phyloP scores from a whole-genome alignment of 2,797 vertebrate species.

The Arremon brunneinucha region DNA sequence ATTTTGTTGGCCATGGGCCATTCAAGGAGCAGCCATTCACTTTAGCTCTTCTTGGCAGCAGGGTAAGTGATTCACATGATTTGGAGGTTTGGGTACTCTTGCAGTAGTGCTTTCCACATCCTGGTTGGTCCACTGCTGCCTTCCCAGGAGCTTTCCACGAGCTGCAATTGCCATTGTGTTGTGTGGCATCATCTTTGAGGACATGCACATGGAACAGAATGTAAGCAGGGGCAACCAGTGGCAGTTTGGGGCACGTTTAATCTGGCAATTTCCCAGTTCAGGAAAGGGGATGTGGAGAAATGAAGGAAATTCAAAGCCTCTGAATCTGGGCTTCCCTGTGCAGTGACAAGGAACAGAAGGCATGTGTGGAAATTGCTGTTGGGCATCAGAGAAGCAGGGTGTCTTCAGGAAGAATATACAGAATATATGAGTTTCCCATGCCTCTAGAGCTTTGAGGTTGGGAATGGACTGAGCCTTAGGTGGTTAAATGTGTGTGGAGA shows the following conservation, averaged over 20 bases:
- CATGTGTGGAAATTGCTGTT: fast-evolving
- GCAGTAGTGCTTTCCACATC: neutral
- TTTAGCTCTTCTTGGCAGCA: neutral
- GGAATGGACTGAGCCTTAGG: neutral
- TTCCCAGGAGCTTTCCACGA: neutral
- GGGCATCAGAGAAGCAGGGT: fast-evolving
- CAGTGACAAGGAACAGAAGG: fast-evolving
- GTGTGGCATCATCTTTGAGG: neutral
- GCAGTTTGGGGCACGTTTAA: fast-evolving
- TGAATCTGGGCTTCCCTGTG: neutral
- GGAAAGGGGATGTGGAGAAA: neutral
- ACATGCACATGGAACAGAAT: fast-evolving
- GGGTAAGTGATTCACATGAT: neutral
- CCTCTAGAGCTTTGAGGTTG: neutral
- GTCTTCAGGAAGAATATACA: neutral
- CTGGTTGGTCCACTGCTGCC: neutral
- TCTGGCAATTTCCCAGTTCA: neutral
- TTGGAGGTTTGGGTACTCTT: neutral
- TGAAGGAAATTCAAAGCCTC: neutral
- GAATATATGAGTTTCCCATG: neutral
- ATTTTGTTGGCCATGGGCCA: neutral
- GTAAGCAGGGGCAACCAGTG: neutral
- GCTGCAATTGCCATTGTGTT: neutral
- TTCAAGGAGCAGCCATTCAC: neutral
- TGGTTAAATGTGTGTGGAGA: neutral